Conservation (phyloP, 2,113 vertebrate genomes). For the Xenus cinereus region DNA sequence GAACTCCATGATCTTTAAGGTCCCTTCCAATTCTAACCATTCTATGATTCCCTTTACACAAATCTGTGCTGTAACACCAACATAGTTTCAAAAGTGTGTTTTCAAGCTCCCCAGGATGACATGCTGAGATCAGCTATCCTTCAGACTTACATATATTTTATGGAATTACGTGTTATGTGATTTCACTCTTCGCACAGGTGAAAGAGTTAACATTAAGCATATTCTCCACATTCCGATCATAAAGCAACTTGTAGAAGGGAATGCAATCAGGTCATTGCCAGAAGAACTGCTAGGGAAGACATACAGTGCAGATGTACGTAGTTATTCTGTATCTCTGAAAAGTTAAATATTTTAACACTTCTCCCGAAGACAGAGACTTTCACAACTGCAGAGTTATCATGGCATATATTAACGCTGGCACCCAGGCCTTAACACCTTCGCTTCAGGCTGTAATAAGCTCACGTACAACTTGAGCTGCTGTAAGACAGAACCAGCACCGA, state of each 20-base stretch:
- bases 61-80: not conserved
- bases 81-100: not conserved
- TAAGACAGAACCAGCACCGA: not conserved
- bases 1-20: no score
- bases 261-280: not conserved
- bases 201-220: not conserved
- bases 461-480: not conserved
- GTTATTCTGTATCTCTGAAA: not conserved
- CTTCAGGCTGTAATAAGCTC: not conserved
- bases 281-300: not conserved
- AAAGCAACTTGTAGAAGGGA: not conserved
- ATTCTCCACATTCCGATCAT: not conserved
- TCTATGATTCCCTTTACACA: rapidly evolving
- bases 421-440: not conserved
- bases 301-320: not conserved
- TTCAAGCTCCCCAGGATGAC: not conserved
- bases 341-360: not conserved
- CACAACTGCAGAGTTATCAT: not conserved
- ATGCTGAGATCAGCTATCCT: not conserved
- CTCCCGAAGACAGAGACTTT: not conserved
- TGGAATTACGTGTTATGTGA: not conserved
- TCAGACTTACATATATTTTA: not conserved
- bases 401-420: not conserved
- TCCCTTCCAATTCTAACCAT: no score
- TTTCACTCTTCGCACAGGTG: not conserved